Evolutionary conservation across 2,113 vertebrate species (phyloP).

Genomic region (Labeo catla): DNA sequence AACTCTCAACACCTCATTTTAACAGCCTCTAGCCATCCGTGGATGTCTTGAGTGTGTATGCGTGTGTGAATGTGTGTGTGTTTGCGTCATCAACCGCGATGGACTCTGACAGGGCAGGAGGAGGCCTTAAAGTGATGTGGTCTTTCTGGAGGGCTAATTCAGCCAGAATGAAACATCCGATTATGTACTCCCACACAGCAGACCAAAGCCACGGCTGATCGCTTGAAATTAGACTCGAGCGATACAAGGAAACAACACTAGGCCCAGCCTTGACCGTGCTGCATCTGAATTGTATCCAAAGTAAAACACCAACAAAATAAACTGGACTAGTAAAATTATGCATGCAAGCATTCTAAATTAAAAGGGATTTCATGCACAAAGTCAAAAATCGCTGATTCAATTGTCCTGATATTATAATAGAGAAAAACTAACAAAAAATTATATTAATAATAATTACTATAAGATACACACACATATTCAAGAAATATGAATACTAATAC

Average conservation of each 20-base stretch:
- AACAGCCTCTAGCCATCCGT: conserved; percentile 55
- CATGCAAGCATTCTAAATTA: not conserved
- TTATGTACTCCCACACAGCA: conserved; percentile 57
- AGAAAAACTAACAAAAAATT: not conserved
- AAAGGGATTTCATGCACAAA: not conserved
- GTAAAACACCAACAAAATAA: not conserved
- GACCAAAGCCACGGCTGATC: conserved; percentile 52
- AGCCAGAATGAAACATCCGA: conserved; percentile 60
- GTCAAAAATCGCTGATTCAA: not conserved
- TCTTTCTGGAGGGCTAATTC: conserved; percentile 61
- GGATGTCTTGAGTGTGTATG: conserved; percentile 41
- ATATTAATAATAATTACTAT: not conserved
- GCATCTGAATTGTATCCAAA: conserved; percentile 6
- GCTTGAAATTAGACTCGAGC: conserved; percentile 51
- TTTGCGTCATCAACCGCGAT: conserved; percentile 54
- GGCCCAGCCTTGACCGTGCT: not conserved
- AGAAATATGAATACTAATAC: not conserved
- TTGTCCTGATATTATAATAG: not conserved
- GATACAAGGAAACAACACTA: conserved; percentile 21
- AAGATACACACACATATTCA: not conserved
- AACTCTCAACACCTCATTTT: conserved; percentile 61
- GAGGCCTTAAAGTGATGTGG: conserved; percentile 56
- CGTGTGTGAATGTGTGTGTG: conserved; percentile 49
- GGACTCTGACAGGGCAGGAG: conserved; percentile 59
- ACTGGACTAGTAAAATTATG: not conserved